Evolutionary conservation across 1,140 invertebrate species (phyloP), one percentile per base, ranked within the genome.

Genomic region (Pectinophora gossypiella): DNA sequence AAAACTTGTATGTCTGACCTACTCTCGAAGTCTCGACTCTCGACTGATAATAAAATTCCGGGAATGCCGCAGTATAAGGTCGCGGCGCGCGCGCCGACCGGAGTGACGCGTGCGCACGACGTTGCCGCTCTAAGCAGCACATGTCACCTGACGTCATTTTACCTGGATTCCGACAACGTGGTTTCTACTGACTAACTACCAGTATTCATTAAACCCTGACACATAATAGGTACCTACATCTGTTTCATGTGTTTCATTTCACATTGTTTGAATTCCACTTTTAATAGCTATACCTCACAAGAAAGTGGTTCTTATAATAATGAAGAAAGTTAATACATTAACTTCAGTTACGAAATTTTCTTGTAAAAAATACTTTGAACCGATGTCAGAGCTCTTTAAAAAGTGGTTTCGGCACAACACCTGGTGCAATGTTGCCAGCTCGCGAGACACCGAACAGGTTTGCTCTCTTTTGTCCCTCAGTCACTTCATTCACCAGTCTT

Each of bases 71-170:
- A n/a, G n/a, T n/a, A n/a, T n/a, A n/a, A n/a, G n/a, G n/a, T n/a
- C n/a, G n/a, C 13, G 2, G 13, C 18, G 16, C 18, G 16, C 4
- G 21, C 36, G 48, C 35, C n/a, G 13, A 40, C n/a, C 20, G 18
- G 21, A 10, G 12, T 46, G 48, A 23, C 38, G 36, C 15, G 13
- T 46, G 19, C 19, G 19, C 22, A 21, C 44, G 44, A 21, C 38
- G 35, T 50, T 50, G 48, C 35, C 48, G 36, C 21, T 21, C 47
- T 32, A 32, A 19, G 47, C 47, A 32, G 27, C 27, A 32, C 27
- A 32, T 32, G 27, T 32, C 27, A 32, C 27, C 27, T 32, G 27
- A 32, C 27, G 27, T 32, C 27, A 32, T n/a, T 32, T 9, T 32
- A 32, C 27, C 27, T 32, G 27, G 2, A 12, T 23, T 12, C 6